A percentile compares a stretch with the other conserved stretches of the same genome.
phyloP scores from a whole-genome alignment of 2,888 invertebrate genomes.

The Hypena proboscidalis region DNA sequence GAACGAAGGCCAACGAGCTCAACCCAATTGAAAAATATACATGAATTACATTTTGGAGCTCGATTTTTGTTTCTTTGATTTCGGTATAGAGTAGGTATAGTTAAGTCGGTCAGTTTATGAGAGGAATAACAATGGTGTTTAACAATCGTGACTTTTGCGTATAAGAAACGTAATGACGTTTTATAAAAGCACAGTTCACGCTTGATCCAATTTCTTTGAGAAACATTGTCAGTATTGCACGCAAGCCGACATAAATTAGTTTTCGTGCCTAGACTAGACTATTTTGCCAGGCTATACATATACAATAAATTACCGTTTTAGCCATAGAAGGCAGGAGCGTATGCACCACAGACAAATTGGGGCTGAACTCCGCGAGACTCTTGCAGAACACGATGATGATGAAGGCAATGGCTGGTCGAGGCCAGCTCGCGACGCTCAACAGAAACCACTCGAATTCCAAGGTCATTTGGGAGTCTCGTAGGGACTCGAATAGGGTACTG shows the following conservation, averaged over 20 bases:
- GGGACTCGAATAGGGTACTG: constrained; percentile 56
- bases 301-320: constrained; percentile 51
- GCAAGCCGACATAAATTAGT: neutral
- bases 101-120: too few species aligned
- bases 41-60: too few species aligned
- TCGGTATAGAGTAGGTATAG: too few species aligned
- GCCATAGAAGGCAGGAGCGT: constrained; percentile 59
- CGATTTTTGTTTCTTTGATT: too few species aligned
- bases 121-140: too few species aligned
- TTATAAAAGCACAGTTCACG: too few species aligned
- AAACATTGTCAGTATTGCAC: too few species aligned
- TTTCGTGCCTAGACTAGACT: neutral
- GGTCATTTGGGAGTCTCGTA: constrained; percentile 61
- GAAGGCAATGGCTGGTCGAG: constrained; percentile 50
- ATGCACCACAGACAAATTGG: constrained; percentile 54
- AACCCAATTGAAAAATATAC: too few species aligned
- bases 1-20: too few species aligned
- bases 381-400: constrained; percentile 61
- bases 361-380: constrained; percentile 61
- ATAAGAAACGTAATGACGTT: too few species aligned
- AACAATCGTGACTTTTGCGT: too few species aligned
- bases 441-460: constrained; percentile 60
- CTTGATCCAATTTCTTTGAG: too few species aligned
- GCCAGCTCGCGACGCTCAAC: constrained; percentile 49
- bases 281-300: neutral